Base-by-base conservation (phyloP, 2,113 vertebrate genomes). In the Formicarius rufipectus region DNA sequence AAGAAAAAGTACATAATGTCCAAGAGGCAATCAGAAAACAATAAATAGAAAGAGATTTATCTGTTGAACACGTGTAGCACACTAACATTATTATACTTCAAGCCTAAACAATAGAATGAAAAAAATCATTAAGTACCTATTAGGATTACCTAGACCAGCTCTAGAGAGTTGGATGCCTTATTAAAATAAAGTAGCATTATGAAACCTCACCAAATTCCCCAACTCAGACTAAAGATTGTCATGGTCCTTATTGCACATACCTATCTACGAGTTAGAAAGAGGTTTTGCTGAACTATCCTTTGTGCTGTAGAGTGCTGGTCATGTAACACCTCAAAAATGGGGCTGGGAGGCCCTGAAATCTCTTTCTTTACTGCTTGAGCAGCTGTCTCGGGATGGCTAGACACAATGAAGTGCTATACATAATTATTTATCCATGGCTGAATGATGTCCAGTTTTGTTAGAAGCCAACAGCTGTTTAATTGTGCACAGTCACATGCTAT, bases 401-500 rank as follows among this genome's bases (percentile, higher is more conserved):
- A 71, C 72, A 93, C 79, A 66, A 52, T 68, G 67, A 95, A 83
- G 63, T 72, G 55, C 75, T 91, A 23, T 75, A 55, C 56, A 67
- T 84, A 86, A 95, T 95, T 90, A 47, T 71, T 97, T 87, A 88
- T 79, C 79, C 79, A 18, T 45, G 79, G 56, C 45, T 96, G 87
- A 94, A 78, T 1, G 30, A 44, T 72, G 45, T 52, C 84, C 91
- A 91, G 73, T 60, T 94, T 85, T 96, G 56, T 81, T 92, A 12
- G 7, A 93, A 93, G 76, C 78, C 89, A 89, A 37, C 91, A 95
- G 94, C 89, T 94, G 89, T 87, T 93, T 69, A 93, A 83, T 69
- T 52, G 62, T 23, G 37, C 40, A 8, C 8, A 20, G 63, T 78
- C 80, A 58, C 62, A 45, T 21, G n/a, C 47, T 45, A 31, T 67